These are phyloP conservation scores for Helleia helle DNA, from an alignment of 2,888 invertebrate genomes.

Conservation along the genomic window DNA sequence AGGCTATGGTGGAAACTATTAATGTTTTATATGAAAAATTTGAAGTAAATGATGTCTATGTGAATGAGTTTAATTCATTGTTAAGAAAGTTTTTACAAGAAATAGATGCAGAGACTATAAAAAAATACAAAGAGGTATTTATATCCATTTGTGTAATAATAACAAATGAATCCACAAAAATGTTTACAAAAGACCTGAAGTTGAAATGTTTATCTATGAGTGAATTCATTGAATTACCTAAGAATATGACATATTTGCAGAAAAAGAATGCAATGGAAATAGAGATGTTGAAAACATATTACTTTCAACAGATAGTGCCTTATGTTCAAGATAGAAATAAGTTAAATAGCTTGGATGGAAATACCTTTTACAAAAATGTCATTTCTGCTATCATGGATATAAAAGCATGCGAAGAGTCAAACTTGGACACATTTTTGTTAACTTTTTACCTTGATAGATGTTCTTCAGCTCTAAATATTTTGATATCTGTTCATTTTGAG, in stretches of 20 bases:
- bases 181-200: constrained; percentile 41
- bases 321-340: constrained; percentile 25
- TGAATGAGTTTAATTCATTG: constrained; percentile 37
- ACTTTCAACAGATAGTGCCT: constrained; percentile 33
- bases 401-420: constrained; percentile 34
- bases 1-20: constrained; percentile 38
- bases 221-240: constrained; percentile 32
- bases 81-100: constrained; percentile 32
- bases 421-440: constrained; percentile 36
- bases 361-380: constrained; percentile 41
- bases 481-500: constrained; percentile 33
- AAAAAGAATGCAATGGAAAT: constrained; percentile 40
- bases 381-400: constrained; percentile 34
- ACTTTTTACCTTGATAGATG: constrained; percentile 40
- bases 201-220: constrained; percentile 40
- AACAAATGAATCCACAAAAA: constrained; percentile 29
- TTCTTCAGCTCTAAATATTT: constrained; percentile 34
- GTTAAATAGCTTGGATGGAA: constrained; percentile 28
- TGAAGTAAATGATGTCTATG: constrained; percentile 33
- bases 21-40: constrained; percentile 43
- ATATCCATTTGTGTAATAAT: constrained; percentile 38
- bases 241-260: constrained; percentile 34
- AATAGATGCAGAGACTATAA: constrained; percentile 21
- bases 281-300: constrained; percentile 34
- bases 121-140: constrained; percentile 28